Conservation (phyloP, 2,113 vertebrate species). For the Odontesthes bonariensis region DNA sequence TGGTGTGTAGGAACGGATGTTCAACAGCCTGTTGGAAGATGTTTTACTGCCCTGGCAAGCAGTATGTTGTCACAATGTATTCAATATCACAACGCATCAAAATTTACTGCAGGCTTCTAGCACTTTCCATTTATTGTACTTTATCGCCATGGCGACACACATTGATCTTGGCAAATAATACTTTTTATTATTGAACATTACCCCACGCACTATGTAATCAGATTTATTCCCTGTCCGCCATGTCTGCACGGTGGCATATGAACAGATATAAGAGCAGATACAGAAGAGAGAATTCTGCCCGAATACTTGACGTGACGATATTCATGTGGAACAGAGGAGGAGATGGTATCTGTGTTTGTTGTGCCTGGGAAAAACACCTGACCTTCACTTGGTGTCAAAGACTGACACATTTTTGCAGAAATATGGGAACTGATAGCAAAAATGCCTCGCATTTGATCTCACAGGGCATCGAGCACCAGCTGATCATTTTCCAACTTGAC, state of each 20-base stretch:
- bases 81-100: conserved; percentile 80
- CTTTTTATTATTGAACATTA: conserved; percentile 84
- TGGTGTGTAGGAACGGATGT: conserved; percentile 67
- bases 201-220: conserved; percentile 71
- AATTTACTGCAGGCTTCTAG: conserved; percentile 78
- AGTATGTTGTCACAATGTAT: conserved; percentile 80
- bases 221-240: conserved; percentile 78
- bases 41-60: conserved; percentile 78
- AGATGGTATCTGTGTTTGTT: conserved; percentile 58
- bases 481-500: conserved; percentile 20
- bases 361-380: conserved; percentile 51
- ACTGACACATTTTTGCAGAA: conserved; percentile 52
- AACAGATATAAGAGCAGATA: conserved; percentile 61
- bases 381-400: conserved; percentile 58
- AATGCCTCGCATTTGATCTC: conserved; percentile 44
- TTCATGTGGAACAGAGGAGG: conserved; percentile 48
- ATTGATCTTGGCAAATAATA: conserved; percentile 83
- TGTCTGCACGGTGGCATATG: conserved; percentile 49
- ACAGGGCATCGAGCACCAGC: not conserved
- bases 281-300: conserved; percentile 35
- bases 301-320: conserved; percentile 54
- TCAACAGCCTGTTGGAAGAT: conserved; percentile 79
- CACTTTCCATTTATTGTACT: conserved; percentile 81
- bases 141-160: conserved; percentile 75
- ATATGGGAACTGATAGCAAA: conserved; percentile 41